Percentiles rank a stretch among this genome's conserved stretches.
phyloP scores from a whole-genome alignment of 2,113 vertebrate species.

The Dromaius novaehollandiae region DNA sequence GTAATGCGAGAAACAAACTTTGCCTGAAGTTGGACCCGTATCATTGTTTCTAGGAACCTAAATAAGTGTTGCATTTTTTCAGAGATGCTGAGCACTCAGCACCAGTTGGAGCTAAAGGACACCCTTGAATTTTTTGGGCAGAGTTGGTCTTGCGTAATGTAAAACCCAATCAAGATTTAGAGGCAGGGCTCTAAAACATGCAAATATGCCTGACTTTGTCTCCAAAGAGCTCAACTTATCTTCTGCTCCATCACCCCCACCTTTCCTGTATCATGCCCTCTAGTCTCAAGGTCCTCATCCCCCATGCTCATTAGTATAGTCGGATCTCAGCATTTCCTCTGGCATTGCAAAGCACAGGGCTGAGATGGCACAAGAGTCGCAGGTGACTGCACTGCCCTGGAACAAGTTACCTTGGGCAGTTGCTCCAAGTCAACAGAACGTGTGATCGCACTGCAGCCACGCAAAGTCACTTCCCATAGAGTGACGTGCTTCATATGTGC shows the following conservation, averaged over 20 bases:
- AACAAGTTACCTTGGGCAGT: neutral
- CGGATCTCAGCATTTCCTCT: rapidly evolving
- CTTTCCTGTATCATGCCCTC: neutral
- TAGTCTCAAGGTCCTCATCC: neutral
- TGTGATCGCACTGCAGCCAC: neutral
- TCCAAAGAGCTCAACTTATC: neutral
- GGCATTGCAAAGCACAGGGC: neutral
- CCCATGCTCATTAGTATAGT: neutral
- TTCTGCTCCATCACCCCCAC: neutral
- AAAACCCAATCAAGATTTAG: neutral
- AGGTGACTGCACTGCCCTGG: neutral
- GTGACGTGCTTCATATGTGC: rapidly evolving
- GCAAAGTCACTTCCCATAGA: neutral
- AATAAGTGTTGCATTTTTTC: neutral
- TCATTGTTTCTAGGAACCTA: neutral
- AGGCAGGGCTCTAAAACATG: neutral
- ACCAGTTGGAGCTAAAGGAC: neutral
- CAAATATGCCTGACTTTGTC: neutral
- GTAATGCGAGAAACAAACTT: neutral
- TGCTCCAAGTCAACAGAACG: neutral
- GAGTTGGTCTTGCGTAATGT: neutral
- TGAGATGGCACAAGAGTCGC: neutral
- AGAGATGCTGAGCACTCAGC: neutral
- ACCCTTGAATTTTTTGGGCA: neutral
- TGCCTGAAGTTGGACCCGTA: neutral